A percentile compares a stretch with the other conserved stretches of the same genome.
These are phyloP conservation scores for Amiota minor DNA, from an alignment of 2,888 invertebrate genomes.

Conservation along the genomic window DNA sequence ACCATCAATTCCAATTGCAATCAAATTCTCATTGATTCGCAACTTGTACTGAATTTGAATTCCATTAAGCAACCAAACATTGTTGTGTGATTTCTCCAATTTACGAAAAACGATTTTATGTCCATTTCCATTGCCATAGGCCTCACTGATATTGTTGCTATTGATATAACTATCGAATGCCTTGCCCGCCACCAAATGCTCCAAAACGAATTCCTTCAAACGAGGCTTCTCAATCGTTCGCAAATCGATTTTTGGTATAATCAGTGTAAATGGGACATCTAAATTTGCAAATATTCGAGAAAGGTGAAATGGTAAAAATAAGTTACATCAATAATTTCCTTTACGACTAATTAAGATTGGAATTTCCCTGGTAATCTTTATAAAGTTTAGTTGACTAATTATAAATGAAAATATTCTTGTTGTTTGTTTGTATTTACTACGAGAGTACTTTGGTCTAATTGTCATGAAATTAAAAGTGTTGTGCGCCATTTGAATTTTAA, in stretches of 20 bases:
- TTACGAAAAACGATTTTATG: slow-evolving; percentile 73
- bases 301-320: slow-evolving; percentile 7
- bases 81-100: slow-evolving; percentile 71
- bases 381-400: slow-evolving; percentile 24
- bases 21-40: slow-evolving; percentile 71
- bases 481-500: slow-evolving; percentile 26
- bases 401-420: slow-evolving; percentile 34
- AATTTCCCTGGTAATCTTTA: not conserved
- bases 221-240: slow-evolving; percentile 75
- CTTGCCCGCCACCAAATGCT: slow-evolving; percentile 77
- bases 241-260: slow-evolving; percentile 76
- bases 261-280: slow-evolving; percentile 78
- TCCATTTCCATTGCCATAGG: slow-evolving; percentile 73
- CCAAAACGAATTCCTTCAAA: slow-evolving; percentile 77
- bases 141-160: slow-evolving; percentile 70
- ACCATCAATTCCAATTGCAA: slow-evolving; percentile 73
- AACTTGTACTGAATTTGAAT: slow-evolving; percentile 71
- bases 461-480: slow-evolving; percentile 10
- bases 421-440: not conserved
- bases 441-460: slow-evolving; percentile 19
- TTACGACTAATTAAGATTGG: not conserved
- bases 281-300: slow-evolving; percentile 42
- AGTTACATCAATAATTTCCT: not conserved
- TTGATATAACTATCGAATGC: slow-evolving; percentile 74
- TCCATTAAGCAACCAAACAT: slow-evolving; percentile 72